Percentiles rank a stretch among this genome's conserved stretches.
These are phyloP conservation scores for Carettochelys insculpta DNA, from an alignment of 2,113 vertebrate genomes.

Conservation along the genomic window DNA sequence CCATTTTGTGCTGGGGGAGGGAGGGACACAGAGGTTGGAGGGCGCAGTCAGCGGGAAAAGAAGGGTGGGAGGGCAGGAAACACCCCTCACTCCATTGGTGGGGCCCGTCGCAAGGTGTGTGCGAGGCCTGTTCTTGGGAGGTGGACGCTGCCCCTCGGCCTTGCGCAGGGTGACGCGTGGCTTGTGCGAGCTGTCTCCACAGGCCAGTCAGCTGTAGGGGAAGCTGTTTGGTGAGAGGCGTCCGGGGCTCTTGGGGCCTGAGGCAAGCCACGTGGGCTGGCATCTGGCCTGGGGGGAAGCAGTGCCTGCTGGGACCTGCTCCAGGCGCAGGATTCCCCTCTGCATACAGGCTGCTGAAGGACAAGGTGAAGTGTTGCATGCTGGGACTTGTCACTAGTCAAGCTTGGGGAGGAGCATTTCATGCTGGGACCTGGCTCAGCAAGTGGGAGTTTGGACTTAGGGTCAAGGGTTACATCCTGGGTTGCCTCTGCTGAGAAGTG, in stretches of 20 bases:
- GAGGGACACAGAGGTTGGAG: rapidly evolving
- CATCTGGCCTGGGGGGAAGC: no score
- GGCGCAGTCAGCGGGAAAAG: rapidly evolving
- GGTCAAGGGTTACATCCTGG: no score
- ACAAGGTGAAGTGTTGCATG: not conserved
- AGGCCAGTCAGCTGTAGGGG: no score
- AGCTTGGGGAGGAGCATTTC: not conserved
- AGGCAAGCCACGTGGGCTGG: not conserved
- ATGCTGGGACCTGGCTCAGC: not conserved
- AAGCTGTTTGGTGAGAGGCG: no score
- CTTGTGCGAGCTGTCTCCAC: not conserved
- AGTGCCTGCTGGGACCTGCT: not conserved
- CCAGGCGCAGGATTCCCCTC: not conserved
- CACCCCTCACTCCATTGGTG: rapidly evolving
- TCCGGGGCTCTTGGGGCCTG: no score
- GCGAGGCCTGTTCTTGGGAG: no score
- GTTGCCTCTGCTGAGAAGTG: not conserved
- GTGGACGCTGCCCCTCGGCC: no score
- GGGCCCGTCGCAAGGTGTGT: no score
- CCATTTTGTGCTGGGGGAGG: not conserved
- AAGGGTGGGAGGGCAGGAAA: rapidly evolving
- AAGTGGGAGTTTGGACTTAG: not conserved
- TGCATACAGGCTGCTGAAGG: not conserved
- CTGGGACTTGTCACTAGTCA: no score
- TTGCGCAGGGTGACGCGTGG: no score